Evolutionary conservation across 2,113 vertebrate species (phyloP), one percentile per base, ranked within the genome.

Genomic region (Oncorhynchus kisutch): DNA sequence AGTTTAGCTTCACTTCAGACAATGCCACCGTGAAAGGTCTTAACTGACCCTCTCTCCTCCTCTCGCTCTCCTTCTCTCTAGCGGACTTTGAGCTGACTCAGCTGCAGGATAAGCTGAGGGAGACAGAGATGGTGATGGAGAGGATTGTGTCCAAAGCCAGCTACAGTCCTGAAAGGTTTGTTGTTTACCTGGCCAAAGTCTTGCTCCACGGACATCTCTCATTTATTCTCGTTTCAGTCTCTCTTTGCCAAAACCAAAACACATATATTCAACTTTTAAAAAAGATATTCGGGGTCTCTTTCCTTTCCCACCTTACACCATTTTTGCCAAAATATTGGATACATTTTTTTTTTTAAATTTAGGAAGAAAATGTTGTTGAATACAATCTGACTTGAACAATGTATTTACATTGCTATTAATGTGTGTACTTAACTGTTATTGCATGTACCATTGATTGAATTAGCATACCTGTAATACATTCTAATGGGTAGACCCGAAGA

Each of bases 51-150:
- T 1, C 16, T 22, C 18, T 20, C 7, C 67, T 64, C 29, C 22
- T 60, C 20, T 29, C 45, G 7, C 59, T 62, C 74, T 57, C 67
- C 78, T 83, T 13, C 79, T 83, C 92, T 91, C 48, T 80, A 99
- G 97, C 96, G 66, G 96, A 98, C 84, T 97, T 95, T 79, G 96
- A 99, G 78, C 92, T 99, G 78, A 82, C 90, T 68, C 97, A 99
- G 82, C 95, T 99, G 62, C 97, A 99, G 89, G 97, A 98, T 87
- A 96, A 95, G 85, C 91, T 99, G 84, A 94, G 91, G 78, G 96
- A 97, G 81, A 99, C 97, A 0, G 97, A 99, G 89, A 88, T 95
- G 88, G 95, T 95, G 76, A 97, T 99, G 95, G 96, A 98, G 94
- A 96, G 94, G 77, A 93, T 99, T 9, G 96, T 98, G 77, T 96